Percentiles rank a stretch among this genome's conserved stretches.
Evolutionary conservation across 2,113 vertebrate species (phyloP).

Genomic region (Bos indicus): DNA sequence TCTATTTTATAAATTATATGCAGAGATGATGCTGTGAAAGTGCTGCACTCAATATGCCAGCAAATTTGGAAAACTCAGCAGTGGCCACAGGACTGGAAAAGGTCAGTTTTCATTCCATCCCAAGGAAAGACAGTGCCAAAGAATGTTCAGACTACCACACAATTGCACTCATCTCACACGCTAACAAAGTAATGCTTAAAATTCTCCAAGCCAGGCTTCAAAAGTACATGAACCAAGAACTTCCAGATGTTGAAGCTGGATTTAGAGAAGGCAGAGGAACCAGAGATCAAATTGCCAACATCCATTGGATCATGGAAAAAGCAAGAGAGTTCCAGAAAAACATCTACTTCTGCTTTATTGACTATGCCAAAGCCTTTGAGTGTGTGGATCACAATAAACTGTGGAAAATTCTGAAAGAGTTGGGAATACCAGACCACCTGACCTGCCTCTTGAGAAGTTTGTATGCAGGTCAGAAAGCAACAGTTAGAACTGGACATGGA

Average conservation of each 20-base stretch:
- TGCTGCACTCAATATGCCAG: not conserved
- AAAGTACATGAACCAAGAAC: not conserved
- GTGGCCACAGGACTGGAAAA: not conserved
- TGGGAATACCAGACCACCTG: not conserved
- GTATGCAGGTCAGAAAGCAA: not conserved
- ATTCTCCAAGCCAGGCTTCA: not conserved
- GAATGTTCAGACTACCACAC: not conserved
- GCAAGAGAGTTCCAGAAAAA: not conserved
- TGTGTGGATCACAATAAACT: not conserved
- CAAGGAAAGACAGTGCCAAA: not conserved
- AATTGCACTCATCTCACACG: not conserved
- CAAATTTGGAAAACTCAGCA: not conserved
- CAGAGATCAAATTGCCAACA: not conserved
- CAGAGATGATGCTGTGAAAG: not conserved
- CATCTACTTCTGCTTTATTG: not conserved
- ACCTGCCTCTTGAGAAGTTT: not conserved
- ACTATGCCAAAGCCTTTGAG: not conserved
- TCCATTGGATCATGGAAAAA: fast-evolving
- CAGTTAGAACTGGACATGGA: not conserved
- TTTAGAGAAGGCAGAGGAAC: not conserved
- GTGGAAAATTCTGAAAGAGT: not conserved
- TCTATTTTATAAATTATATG: not conserved
- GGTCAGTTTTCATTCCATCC: not conserved
- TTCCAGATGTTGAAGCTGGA: not conserved
- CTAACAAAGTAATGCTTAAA: not conserved